These are phyloP conservation scores for Leptura quadrifasciata DNA, from an alignment of 2,888 invertebrate species.

Conservation along the genomic window DNA sequence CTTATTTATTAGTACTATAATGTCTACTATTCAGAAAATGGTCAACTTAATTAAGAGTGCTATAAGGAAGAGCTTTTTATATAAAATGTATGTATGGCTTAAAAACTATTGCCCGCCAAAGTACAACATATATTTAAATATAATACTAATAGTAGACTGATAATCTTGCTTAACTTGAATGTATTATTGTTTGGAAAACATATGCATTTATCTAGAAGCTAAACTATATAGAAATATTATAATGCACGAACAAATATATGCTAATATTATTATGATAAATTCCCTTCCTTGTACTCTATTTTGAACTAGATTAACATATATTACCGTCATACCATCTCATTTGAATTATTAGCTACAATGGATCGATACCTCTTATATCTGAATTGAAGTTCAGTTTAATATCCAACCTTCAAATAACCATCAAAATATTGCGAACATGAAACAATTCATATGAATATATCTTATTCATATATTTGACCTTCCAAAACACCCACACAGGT, in stretches of 20 bases:
- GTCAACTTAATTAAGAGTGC: too few relatives aligned
- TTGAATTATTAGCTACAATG: not conserved
- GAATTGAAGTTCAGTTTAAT: not conserved
- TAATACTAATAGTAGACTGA: too few relatives aligned
- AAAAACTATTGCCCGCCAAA: too few relatives aligned
- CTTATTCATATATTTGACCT: not conserved
- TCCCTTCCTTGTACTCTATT: constrained; percentile 1
- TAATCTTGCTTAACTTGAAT: too few relatives aligned
- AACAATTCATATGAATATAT: not conserved
- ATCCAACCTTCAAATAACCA: not conserved
- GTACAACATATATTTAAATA: too few relatives aligned
- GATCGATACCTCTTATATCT: not conserved
- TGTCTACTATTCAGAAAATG: too few relatives aligned
- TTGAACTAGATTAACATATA: constrained; percentile 1
- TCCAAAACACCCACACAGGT: not conserved
- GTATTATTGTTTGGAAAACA: too few relatives aligned
- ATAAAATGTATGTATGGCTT: too few relatives aligned
- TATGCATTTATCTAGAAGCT: not conserved
- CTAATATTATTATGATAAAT: constrained; percentile 5
- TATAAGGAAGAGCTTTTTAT: too few relatives aligned
- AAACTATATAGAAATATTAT: not conserved
- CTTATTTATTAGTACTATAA: too few relatives aligned
- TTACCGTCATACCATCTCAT: not conserved
- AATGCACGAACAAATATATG: constrained; percentile 1
- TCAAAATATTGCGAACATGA: not conserved